Conservation (phyloP, 2,113 vertebrate genomes). For the Alouatta palliata region DNA sequence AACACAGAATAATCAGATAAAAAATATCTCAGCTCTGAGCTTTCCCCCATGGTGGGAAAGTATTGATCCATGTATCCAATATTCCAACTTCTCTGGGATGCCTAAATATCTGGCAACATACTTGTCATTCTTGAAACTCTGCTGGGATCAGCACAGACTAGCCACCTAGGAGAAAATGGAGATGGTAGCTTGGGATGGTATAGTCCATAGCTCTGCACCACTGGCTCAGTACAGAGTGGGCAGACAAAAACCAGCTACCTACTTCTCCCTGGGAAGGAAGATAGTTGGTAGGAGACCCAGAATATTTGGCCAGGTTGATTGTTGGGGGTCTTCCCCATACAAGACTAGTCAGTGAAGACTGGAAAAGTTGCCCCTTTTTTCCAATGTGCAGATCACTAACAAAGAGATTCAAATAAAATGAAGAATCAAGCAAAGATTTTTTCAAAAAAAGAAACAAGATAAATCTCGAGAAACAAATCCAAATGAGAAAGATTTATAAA, state of each 20-base stretch:
- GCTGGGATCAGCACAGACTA: neutral
- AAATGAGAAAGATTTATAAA: neutral
- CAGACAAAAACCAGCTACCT: neutral
- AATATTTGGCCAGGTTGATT: neutral
- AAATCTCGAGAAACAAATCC: neutral
- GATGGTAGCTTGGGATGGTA: neutral
- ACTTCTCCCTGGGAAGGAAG: neutral
- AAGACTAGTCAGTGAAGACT: neutral
- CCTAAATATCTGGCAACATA: neutral
- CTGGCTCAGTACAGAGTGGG: neutral
- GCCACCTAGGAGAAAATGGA: too few species aligned
- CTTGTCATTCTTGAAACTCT: too few species aligned
- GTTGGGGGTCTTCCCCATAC: neutral
- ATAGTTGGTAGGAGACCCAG: neutral
- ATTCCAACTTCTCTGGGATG: neutral
- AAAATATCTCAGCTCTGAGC: neutral
- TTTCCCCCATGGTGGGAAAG: neutral
- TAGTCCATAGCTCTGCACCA: too few species aligned
- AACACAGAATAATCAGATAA: neutral
- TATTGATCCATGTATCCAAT: neutral
- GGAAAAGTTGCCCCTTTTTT: neutral
- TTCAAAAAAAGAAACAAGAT: neutral
- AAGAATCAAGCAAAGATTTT: neutral
- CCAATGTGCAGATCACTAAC: neutral
- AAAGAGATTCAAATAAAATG: neutral